These are phyloP conservation scores for Cygnus atratus DNA, from an alignment of 2,113 vertebrate genomes.

Conservation along the genomic window DNA sequence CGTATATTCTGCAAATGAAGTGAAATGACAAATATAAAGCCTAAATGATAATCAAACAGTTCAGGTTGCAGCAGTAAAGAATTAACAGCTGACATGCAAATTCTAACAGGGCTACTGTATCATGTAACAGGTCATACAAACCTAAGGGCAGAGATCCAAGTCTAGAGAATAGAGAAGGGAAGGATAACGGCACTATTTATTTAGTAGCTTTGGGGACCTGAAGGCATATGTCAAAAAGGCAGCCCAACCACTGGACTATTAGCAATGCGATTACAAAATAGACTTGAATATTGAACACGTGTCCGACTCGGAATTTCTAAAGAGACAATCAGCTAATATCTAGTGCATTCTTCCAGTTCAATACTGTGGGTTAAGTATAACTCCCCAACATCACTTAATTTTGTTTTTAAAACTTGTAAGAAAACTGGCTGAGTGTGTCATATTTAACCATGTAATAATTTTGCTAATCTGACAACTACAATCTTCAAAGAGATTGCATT, in stretches of 20 bases:
- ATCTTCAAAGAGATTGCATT: not conserved
- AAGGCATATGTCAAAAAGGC: not conserved
- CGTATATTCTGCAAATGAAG: not conserved
- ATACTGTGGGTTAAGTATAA: not conserved
- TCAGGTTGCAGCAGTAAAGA: not conserved
- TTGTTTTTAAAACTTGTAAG: not conserved
- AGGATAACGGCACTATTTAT: not conserved
- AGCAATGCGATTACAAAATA: not conserved
- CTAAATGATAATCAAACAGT: not conserved
- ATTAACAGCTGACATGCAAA: not conserved
- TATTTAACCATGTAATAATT: not conserved
- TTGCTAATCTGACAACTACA: not conserved
- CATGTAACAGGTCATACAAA: not conserved
- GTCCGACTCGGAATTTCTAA: not conserved
- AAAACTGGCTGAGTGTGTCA: not conserved
- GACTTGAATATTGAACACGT: not conserved
- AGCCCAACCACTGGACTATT: not conserved
- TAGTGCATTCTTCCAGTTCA: not conserved
- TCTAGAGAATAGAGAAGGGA: not conserved
- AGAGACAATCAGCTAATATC: not conserved
- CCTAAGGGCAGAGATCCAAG: not conserved
- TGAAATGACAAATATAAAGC: not conserved
- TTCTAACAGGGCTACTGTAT: not conserved
- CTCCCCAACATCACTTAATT: not conserved
- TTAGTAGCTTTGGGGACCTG: not conserved